A percentile compares a stretch with the other conserved stretches of the same genome.
Evolutionary conservation across 2,797 vertebrate genomes (phyloP).

Genomic region (Acomys russatus): DNA sequence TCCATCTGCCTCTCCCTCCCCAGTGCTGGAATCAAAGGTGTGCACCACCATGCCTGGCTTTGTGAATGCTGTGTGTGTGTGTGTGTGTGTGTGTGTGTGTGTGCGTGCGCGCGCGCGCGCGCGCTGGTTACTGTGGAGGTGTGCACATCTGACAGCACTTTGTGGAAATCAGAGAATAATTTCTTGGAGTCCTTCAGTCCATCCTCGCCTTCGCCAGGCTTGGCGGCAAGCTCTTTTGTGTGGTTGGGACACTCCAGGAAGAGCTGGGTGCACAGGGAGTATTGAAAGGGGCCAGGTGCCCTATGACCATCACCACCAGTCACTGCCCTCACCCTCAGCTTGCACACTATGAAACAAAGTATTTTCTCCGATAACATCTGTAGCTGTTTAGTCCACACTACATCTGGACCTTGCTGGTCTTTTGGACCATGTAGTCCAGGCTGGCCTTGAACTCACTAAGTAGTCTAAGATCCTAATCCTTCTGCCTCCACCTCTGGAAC

Average conservation of each 20-base stretch:
- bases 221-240: not conserved
- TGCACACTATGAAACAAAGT: not conserved
- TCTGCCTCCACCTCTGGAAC: not conserved
- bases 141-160: too few relatives aligned
- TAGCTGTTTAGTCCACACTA: not conserved
- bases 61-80: not conserved
- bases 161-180: too few relatives aligned
- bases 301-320: not conserved
- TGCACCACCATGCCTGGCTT: not conserved
- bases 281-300: not conserved
- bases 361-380: not conserved
- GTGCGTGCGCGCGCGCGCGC: not conserved
- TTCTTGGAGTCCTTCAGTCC: not conserved
- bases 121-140: not conserved
- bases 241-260: not conserved
- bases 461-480: too few relatives aligned
- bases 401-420: not conserved
- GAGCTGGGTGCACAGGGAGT: too few relatives aligned
- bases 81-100: too few relatives aligned
- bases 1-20: too few relatives aligned
- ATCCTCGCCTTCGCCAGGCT: not conserved
- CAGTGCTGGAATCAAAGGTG: not conserved
- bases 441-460: not conserved
- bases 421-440: not conserved
- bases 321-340: accelerated